phyloP scores from a whole-genome alignment of 2,797 vertebrate species.

The Poecilia gillii region DNA sequence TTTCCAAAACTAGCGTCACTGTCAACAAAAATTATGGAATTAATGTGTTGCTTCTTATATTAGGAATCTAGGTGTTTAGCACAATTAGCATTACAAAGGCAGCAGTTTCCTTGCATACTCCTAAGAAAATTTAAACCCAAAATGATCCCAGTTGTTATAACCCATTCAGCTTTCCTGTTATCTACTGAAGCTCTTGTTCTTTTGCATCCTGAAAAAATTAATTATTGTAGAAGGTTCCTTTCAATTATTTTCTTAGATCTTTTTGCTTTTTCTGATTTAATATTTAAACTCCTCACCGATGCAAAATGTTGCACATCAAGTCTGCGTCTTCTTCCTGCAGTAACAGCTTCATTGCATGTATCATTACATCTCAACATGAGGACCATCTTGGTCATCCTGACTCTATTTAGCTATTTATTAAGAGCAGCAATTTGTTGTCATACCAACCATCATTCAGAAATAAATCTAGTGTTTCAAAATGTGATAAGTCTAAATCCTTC shows the following conservation, averaged over 20 bases:
- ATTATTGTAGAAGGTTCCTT: background rate
- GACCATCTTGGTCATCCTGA: background rate
- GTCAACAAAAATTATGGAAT: background rate
- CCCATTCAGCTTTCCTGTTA: background rate
- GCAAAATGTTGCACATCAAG: background rate
- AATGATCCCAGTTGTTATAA: background rate
- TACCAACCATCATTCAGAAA: background rate
- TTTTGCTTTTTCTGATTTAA: background rate
- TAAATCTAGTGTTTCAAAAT: background rate
- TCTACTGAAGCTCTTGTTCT: background rate
- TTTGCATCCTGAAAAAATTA: background rate
- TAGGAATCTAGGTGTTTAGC: background rate
- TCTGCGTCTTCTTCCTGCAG: background rate
- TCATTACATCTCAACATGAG: background rate
- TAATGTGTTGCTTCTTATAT: background rate
- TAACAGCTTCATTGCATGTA: background rate
- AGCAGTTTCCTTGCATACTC: background rate
- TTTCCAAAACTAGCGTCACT: background rate
- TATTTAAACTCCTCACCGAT: background rate
- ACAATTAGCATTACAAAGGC: background rate
- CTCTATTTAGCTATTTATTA: background rate
- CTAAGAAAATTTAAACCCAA: background rate
- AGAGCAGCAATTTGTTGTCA: background rate
- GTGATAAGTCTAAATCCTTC: background rate
- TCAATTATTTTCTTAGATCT: background rate